Percentiles rank a stretch among this genome's conserved stretches.
These are phyloP conservation scores for Rhinoderma darwinii DNA, from an alignment of 2,113 vertebrate genomes.

Conservation along the genomic window DNA sequence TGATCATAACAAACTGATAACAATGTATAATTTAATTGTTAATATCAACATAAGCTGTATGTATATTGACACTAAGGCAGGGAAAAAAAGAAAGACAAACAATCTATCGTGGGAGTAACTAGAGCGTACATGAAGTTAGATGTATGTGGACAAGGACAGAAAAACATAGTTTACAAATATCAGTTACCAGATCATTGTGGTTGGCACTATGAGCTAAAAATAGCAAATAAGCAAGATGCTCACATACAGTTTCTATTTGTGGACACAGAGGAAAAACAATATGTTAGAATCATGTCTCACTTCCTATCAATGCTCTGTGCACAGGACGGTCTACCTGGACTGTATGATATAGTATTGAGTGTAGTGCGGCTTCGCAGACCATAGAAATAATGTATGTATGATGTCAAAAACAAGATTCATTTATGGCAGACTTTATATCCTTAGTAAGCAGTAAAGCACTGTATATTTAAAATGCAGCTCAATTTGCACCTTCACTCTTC, in stretches of 20 bases:
- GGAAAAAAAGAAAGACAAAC: not conserved
- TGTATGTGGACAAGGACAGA: slow-evolving; percentile 18
- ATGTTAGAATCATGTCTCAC: slow-evolving; percentile 45
- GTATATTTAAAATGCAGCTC: not conserved
- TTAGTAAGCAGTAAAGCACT: not conserved
- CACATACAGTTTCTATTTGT: slow-evolving; percentile 49
- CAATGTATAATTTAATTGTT: not conserved
- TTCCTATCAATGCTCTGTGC: slow-evolving; percentile 39
- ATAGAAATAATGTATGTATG: not conserved
- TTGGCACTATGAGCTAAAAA: slow-evolving; percentile 49
- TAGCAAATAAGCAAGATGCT: slow-evolving; percentile 28
- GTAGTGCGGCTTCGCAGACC: not conserved
- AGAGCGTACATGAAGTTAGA: not conserved
- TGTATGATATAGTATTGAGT: not conserved
- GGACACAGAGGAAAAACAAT: slow-evolving; percentile 55
- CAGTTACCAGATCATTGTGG: slow-evolving; percentile 51
- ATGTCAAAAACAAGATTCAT: not conserved
- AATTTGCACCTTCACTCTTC: not conserved
- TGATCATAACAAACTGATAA: not conserved
- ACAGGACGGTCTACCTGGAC: slow-evolving; percentile 35
- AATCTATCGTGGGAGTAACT: not conserved
- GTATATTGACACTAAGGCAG: not conserved
- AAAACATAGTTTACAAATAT: slow-evolving; percentile 31
- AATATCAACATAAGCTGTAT: not conserved
- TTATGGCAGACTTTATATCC: not conserved